Base-by-base conservation (phyloP, 2,113 vertebrate genomes). In the Odocoileus virginianus region DNA sequence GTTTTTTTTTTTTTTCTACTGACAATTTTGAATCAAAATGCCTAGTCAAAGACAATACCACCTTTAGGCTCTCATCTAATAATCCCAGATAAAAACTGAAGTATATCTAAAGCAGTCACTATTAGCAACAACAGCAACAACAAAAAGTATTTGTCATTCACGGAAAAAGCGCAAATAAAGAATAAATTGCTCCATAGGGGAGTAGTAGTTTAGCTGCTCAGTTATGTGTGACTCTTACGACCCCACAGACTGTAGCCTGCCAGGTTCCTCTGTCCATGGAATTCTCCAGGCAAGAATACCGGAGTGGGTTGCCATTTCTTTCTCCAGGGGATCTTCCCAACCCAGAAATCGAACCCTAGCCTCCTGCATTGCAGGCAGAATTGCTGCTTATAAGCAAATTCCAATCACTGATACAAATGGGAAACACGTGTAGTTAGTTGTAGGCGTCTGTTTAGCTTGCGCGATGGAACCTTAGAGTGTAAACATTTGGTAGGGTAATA, bases 381-480 rank as follows among this genome's bases (percentile, higher is more conserved):
- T 71, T 71, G 67, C n/a, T 40, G 67, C n/a, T 64, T 71, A 17
- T n/a, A 89, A 40, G 50, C 9, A 1, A 82, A 91, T 87, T 89
- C 5, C 84, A 58, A 43, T 43, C 17, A 23, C 8, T 83, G 28
- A 47, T 36, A 40, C 50, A 45, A 97, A 61, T 15, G n/a, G 83
- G 15, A 91, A 89, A 50, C 7, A 57, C 1, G 0, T 7, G 50
- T 54, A 67, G 47, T 33, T 33, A 21, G 64, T 23, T 23, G 16
- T 19, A 47, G 21, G 2, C 4, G 2, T 78, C 8, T 0, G 3
- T 15, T 55, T 43, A 19, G 55, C 28, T 64, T 47, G 8, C 27
- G 58, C 43, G 33, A 12, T 7, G 17, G 45, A 82, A 3, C 1
- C 7, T 0, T 6, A 5, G 2, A 1, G 11, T 14, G 30, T 2